Evolutionary conservation across 2,888 invertebrate genomes (phyloP).

Genomic region (Phyto melanocephala): DNA sequence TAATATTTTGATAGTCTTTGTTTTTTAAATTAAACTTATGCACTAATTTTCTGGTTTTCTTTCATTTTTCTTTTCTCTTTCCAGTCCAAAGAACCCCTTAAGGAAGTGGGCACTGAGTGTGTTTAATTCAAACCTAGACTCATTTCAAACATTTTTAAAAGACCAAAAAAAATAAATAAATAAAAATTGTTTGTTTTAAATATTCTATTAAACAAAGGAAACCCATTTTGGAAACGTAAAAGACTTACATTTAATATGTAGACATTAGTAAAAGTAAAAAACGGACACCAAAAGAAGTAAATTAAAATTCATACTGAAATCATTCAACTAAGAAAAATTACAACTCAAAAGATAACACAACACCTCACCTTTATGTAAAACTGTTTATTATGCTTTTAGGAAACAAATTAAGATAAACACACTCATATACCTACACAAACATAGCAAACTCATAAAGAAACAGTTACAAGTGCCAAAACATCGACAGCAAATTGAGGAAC

Average conservation of each 20-base stretch:
- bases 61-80: constrained; percentile 78
- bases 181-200: constrained; percentile 30
- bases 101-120: constrained; percentile 88
- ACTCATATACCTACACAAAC: too few relatives aligned
- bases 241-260: constrained; percentile 35
- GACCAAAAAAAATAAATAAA: background rate
- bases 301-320: constrained; percentile 43
- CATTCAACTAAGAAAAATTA: constrained; percentile 38
- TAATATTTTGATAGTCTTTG: too few relatives aligned
- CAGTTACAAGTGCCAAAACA: background rate
- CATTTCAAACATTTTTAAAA: constrained; percentile 8
- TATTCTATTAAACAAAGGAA: constrained; percentile 4
- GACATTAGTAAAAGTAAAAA: constrained; percentile 13
- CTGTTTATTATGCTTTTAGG: constrained; percentile 58
- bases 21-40: too few relatives aligned
- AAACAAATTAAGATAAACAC: constrained; percentile 52
- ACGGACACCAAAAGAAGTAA: constrained; percentile 24
- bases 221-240: constrained; percentile 25
- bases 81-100: constrained; percentile 91
- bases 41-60: too few relatives aligned
- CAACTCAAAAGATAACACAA: background rate
- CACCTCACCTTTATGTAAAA: constrained; percentile 39
- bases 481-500: background rate
- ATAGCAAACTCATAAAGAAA: constrained; percentile 19
- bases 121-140: constrained; percentile 80